A percentile compares a stretch with the other conserved stretches of the same genome.
phyloP scores from a whole-genome alignment of 2,888 invertebrate genomes.

The Caenorhabditis macrosperma region DNA sequence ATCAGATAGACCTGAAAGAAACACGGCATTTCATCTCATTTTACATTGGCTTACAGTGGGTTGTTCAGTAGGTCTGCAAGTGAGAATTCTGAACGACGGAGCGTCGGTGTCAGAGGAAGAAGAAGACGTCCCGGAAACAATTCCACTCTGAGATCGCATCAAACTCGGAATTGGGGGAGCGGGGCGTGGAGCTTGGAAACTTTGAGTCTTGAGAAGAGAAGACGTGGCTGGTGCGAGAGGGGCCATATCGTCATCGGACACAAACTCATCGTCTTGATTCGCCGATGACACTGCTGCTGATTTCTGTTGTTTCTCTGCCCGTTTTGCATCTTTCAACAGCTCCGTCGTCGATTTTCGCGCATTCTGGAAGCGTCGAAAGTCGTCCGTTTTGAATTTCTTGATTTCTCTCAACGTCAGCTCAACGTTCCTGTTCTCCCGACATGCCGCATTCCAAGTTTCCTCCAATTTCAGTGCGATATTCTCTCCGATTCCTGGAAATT shows the following conservation, averaged over 20 bases:
- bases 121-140: neutral
- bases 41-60: conserved; percentile 36
- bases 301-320: conserved; percentile 3
- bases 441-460: conserved; percentile 68
- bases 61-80: conserved; percentile 42
- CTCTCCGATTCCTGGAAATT: conserved; percentile 74
- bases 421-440: conserved; percentile 15
- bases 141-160: neutral
- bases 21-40: neutral
- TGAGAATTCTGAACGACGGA: conserved; percentile 28
- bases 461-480: conserved; percentile 74
- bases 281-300: neutral
- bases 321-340: conserved; percentile 24
- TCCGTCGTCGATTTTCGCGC: conserved; percentile 26
- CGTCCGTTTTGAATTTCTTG: conserved; percentile 31
- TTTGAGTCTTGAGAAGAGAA: neutral
- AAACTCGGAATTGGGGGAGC: neutral
- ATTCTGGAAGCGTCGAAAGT: conserved; percentile 29
- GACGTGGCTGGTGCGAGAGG: neutral
- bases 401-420: conserved; percentile 45
- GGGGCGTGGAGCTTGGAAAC: neutral
- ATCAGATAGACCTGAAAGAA: conserved; percentile 69
- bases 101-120: neutral
- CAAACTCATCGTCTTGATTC: conserved; percentile 22
- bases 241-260: conserved; percentile 23